Percentiles rank a stretch among this genome's conserved stretches.
phyloP scores from a whole-genome alignment of 2,113 vertebrate genomes.

The Solea senegalensis region DNA sequence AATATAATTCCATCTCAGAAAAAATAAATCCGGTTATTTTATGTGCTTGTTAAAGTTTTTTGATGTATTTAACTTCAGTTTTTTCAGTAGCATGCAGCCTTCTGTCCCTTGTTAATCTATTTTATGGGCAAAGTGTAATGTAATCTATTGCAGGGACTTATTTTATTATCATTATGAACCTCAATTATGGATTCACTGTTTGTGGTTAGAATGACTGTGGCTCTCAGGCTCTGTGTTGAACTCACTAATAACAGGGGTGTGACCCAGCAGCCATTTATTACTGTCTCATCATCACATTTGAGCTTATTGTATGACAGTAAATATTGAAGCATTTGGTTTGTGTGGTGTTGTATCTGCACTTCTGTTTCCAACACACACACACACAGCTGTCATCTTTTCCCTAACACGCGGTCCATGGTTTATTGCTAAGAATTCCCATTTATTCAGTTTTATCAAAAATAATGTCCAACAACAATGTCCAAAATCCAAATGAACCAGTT shows the following conservation, averaged over 20 bases:
- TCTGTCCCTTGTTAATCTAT: slow-evolving; percentile 18
- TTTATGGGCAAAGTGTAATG: slow-evolving; percentile 7
- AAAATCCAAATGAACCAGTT: too few relatives aligned
- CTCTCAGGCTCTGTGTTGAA: not conserved
- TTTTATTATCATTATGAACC: slow-evolving; percentile 37
- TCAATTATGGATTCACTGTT: slow-evolving; percentile 16
- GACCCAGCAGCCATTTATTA: not conserved
- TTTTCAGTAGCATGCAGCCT: slow-evolving; percentile 33
- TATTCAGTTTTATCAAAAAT: too few relatives aligned
- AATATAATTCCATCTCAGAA: slow-evolving; percentile 8
- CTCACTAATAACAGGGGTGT: slow-evolving; percentile 11
- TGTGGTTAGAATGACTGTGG: slow-evolving; percentile 25
- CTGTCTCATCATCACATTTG: slow-evolving; percentile 13
- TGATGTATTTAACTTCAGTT: slow-evolving; percentile 6
- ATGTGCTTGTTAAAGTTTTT: slow-evolving; percentile 25
- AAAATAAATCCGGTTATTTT: slow-evolving; percentile 15
- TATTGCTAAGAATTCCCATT: too few relatives aligned
- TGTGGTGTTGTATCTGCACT: not conserved
- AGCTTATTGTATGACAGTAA: slow-evolving; percentile 1
- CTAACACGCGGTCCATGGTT: not conserved
- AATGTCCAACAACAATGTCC: too few relatives aligned
- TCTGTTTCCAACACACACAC: slow-evolving; percentile 4
- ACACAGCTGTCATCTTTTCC: not conserved
- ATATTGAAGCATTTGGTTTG: not conserved
- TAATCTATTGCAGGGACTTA: slow-evolving; percentile 16